A percentile compares a stretch with the other conserved stretches of the same genome.
phyloP scores from a whole-genome alignment of 2,113 vertebrate genomes.

The Mobula hypostoma region DNA sequence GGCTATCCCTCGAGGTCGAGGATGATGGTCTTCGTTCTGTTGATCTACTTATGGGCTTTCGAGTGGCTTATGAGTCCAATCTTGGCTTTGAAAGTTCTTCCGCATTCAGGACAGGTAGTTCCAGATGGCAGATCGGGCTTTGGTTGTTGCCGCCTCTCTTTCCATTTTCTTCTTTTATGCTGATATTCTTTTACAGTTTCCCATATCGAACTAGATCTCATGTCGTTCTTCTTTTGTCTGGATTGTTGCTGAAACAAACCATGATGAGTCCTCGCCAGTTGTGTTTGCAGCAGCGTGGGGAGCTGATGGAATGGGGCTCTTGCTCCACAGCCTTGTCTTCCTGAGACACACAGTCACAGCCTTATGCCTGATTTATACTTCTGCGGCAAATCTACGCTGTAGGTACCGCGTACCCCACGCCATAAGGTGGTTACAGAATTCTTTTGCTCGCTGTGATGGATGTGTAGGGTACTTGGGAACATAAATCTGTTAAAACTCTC shows the following conservation, averaged over 20 bases:
- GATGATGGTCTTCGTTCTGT: no score
- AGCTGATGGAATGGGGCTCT: background rate
- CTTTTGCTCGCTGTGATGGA: background rate
- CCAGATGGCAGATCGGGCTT: no score
- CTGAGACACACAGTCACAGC: background rate
- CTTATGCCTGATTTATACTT: background rate
- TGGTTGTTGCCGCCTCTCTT: no score
- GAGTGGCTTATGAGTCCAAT: no score
- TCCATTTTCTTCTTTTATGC: background rate
- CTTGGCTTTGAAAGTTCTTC: no score
- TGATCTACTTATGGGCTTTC: no score
- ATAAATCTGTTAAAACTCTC: slow-evolving; percentile 19
- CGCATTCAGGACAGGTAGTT: no score
- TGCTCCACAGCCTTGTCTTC: background rate
- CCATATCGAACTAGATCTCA: background rate
- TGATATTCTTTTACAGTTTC: background rate
- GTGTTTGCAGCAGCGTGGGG: background rate
- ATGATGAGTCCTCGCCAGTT: background rate
- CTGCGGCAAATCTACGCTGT: no score
- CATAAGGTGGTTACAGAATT: background rate
- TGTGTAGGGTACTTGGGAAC: background rate
- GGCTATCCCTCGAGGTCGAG: no score
- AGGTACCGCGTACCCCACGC: no score
- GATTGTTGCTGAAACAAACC: background rate
- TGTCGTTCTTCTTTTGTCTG: background rate